Percentiles rank a stretch among this genome's conserved stretches.
Evolutionary conservation across 2,113 vertebrate species (phyloP).

Genomic region (Cnemophilus loriae): DNA sequence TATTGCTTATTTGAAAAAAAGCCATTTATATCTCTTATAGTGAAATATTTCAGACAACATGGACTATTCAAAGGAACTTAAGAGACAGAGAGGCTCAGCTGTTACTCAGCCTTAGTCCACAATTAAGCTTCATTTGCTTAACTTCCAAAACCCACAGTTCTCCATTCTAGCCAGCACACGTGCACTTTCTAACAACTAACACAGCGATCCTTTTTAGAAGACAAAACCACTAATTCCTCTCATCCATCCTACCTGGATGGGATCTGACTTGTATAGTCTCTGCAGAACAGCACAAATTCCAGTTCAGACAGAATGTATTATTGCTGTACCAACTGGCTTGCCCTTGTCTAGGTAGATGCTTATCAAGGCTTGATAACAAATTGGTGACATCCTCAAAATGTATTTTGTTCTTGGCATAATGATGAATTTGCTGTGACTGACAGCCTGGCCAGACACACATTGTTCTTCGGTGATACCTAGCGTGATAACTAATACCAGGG

Average conservation of each 20-base stretch:
- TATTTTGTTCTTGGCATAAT: neutral
- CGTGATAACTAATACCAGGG: neutral
- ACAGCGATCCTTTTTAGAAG: neutral
- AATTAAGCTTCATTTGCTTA: neutral
- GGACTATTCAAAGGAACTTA: neutral
- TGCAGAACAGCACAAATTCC: neutral
- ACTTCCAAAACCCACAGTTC: neutral
- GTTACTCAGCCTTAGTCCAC: neutral
- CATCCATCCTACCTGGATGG: neutral
- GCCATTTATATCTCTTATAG: neutral
- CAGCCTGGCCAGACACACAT: neutral
- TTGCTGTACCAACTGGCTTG: neutral
- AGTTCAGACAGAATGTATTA: neutral
- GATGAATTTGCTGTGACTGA: neutral
- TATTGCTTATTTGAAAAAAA: neutral
- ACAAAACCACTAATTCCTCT: neutral
- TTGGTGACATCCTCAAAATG: neutral
- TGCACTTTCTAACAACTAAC: neutral
- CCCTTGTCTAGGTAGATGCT: neutral
- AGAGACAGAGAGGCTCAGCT: neutral
- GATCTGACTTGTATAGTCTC: neutral
- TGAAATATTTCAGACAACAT: neutral
- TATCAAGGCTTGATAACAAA: neutral
- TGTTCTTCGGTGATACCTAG: neutral
- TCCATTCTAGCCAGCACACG: neutral